Evolutionary conservation across 1,140 invertebrate species (phyloP), one percentile per base, ranked within the genome.

Genomic region (Tenebrio molitor): DNA sequence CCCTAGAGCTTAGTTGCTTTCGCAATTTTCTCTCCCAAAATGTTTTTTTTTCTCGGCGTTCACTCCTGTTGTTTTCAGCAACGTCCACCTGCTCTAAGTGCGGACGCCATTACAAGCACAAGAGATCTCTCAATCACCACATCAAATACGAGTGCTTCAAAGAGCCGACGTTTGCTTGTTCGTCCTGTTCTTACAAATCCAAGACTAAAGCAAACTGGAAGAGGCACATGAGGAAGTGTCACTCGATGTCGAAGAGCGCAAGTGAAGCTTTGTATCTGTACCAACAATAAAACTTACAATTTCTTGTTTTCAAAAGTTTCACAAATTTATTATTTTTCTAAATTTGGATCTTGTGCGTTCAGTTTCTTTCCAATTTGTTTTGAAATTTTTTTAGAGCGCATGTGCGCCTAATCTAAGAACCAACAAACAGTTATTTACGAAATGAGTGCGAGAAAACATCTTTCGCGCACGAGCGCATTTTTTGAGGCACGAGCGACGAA

Each of bases 61-160:
- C 10, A 33, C 2, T 16, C 46, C 36, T 21, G n/a, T 25, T 5
- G 21, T 19, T 1, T 68, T 34, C 21, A 15, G 17, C 1, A 44
- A 39, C 21, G 8, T 29, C 25, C 76, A 81, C 82, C 64, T 89
- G 88, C 80, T 85, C 84, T 65, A 86, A 86, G 73, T 89, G 88
- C 79, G 85, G 86, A 19, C 86, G 86, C 78, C 82, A 83, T 69
- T 69, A 69, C 29, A 23, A 29, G 42, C 15, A 14, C 12, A 29
- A 17, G 10, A 69, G 17, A 36, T 29, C 16, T 2, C 25, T 69
- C 2, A 29, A 12, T 10, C 10, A 42, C 6, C 67, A 69, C 17
- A 25, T 12, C 44, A 58, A 69, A 25, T 58, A 69, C 23, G 42
- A 58, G 23, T 69, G 67, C 15, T 36, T 42, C 16, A 67, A 67